Base-by-base conservation (phyloP, 2,888 invertebrate species). In the Hydrotaea diabolus region DNA sequence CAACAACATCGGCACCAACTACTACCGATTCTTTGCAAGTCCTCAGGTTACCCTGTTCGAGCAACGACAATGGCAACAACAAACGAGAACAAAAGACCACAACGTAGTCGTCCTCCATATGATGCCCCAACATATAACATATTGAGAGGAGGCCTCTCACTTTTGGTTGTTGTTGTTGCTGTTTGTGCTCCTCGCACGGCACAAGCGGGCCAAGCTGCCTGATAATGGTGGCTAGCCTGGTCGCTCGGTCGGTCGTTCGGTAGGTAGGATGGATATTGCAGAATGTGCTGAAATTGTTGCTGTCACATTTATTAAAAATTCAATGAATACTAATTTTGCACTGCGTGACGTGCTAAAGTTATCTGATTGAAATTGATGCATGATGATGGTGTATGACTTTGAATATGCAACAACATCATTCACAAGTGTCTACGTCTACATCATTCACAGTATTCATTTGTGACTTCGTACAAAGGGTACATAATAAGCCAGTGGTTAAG, bases 251-350 rank as follows among this genome's bases (percentile, higher is more conserved):
- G 62, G 72, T 26, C 71, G 39, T 39, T 76, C 26, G 7, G 36
- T 69, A n/a, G n/a, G n/a, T n/a, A n/a, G 69, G 15, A 81, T 81
- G 79, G 80, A 55, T 69, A 59, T 43, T 55, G 55, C 17, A 72
- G 72, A 53, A 81, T 78, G 81, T 83, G 85, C 75, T 86, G 85
- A 81, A 83, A 79, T 88, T 88, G 89, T 87, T 87, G 88, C 90
- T 90, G 90, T 91, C 90, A 91, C 91, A 91, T 91, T 91, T 90
- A 91, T 91, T 91, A 91, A 90, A 91, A 91, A 91, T 91, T 91
- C 91, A 91, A 91, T 91, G 91, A 91, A 91, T 91, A 90, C 90
- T 90, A 91, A 91, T 91, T 91, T 90, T 90, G 90, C 89, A 89
- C 89, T 89, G 89, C 90, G 90, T 90, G 90, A 90, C 90, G 90